A percentile compares a stretch with the other conserved stretches of the same genome.
phyloP scores from a whole-genome alignment of 2,113 vertebrate genomes.

The Lepidothrix coronata region DNA sequence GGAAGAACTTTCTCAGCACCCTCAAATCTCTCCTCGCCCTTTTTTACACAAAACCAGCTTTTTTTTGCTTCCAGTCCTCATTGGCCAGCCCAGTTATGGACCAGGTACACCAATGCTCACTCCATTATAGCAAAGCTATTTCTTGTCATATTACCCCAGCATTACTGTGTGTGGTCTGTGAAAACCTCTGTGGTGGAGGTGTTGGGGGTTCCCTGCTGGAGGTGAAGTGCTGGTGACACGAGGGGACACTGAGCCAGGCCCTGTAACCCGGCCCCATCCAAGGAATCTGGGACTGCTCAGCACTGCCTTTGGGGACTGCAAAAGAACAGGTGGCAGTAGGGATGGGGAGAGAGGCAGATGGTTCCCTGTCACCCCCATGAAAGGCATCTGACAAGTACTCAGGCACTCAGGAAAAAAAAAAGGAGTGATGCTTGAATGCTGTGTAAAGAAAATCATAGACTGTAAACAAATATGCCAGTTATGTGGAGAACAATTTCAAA shows the following conservation, averaged over 20 bases:
- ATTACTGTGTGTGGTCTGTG: neutral
- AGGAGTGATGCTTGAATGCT: neutral
- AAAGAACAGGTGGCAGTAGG: constrained; percentile 34
- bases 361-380: constrained; percentile 23
- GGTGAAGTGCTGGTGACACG: neutral
- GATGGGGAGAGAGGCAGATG: constrained; percentile 38
- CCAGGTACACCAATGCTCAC: neutral
- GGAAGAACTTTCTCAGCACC: neutral
- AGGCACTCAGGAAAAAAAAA: neutral
- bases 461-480: constrained; percentile 42
- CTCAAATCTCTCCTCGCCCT: neutral
- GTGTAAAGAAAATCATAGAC: neutral
- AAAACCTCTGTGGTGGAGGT: neutral
- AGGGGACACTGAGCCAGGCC: neutral
- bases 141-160: neutral
- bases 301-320: neutral
- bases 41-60: neutral
- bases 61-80: neutral
- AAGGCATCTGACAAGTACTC: neutral
- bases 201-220: neutral
- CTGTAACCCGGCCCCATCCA: neutral
- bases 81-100: accelerated
- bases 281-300: neutral
- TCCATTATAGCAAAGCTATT: neutral
- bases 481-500: neutral